Evolutionary conservation across 2,888 invertebrate genomes (phyloP), one percentile per base, ranked within the genome.

Genomic region (Dicranocentrus wangi): DNA sequence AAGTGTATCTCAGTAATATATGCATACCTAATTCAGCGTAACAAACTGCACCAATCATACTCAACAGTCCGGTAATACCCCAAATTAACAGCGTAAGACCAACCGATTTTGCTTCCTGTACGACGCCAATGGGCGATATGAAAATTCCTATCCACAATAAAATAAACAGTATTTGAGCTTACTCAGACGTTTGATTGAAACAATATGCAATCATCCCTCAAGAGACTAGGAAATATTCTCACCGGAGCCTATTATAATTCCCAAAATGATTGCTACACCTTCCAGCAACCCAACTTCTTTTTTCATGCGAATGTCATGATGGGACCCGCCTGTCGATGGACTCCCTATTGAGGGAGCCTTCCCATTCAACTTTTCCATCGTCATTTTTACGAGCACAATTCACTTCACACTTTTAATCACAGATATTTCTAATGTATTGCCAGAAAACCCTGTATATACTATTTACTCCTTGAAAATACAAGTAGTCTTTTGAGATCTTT

Each of bases 181-280:
- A n/a, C n/a, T n/a, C n/a, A n/a, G n/a, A n/a, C n/a, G n/a, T n/a
- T n/a, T n/a, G n/a, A n/a, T n/a, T n/a, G n/a, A n/a, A n/a, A n/a
- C n/a, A n/a, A n/a, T n/a, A n/a, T n/a, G n/a, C n/a, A n/a, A n/a
- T n/a, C n/a, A n/a, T n/a, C n/a, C n/a, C n/a, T n/a, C n/a, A n/a
- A n/a, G n/a, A n/a, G n/a, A n/a, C 39, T 47, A 17, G 42, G 32
- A 32, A n/a, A 51, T 27, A 32, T 23, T 89, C n/a, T n/a, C n/a
- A 91, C 94, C 94, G 85, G 97, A 97, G 17, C 99, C 99, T 87
- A 97, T 94, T 87, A 98, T 97, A 73, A 96, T 95, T 76, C 98
- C 98, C 13, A 86, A 25, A 58, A 98, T 98, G 85, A 98, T 96
- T 42, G 97, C 95, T 19, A 97, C 94, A 10, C 97, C 97, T 90